Conservation (phyloP, 1,140 invertebrate genomes). For the Hycleus phaleratus region DNA sequence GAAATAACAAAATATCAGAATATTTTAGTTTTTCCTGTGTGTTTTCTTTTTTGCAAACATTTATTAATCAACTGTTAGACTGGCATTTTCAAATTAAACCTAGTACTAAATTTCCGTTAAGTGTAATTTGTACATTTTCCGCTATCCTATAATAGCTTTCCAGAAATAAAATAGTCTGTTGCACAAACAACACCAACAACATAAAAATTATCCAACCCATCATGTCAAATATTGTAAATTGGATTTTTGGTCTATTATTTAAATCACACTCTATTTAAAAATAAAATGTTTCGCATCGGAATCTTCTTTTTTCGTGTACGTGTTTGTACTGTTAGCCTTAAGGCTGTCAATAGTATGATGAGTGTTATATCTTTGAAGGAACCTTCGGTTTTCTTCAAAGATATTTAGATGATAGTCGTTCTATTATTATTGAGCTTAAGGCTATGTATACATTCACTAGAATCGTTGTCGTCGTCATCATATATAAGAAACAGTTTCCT, state of each 20-base stretch:
- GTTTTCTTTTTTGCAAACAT: not conserved
- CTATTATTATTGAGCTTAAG: conserved; percentile 15
- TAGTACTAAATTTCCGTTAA: conserved; percentile 4
- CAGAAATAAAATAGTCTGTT: not conserved
- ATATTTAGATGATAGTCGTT: conserved; percentile 17
- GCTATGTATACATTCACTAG: conserved; percentile 7
- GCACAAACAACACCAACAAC: not conserved
- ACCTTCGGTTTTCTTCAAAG: conserved; percentile 11
- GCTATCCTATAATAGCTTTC: conserved; percentile 1
- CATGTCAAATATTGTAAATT: not conserved
- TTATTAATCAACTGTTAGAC: not conserved
- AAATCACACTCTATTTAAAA: conserved; percentile 10
- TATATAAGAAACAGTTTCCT: too few species aligned
- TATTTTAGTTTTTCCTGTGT: too few species aligned
- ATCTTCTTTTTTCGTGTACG: not conserved
- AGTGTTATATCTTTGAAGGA: conserved; percentile 7
- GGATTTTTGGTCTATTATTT: not conserved
- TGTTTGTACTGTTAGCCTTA: not conserved
- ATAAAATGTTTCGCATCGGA: conserved; percentile 13
- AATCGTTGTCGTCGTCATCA: too few species aligned
- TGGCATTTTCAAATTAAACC: not conserved
- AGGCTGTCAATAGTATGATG: conserved; percentile 6
- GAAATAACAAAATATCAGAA: too few species aligned
- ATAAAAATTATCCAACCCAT: not conserved
- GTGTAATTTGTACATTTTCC: conserved; percentile 10